Evolutionary conservation across 2,797 vertebrate genomes (phyloP).

Genomic region (Graptemys geographica): DNA sequence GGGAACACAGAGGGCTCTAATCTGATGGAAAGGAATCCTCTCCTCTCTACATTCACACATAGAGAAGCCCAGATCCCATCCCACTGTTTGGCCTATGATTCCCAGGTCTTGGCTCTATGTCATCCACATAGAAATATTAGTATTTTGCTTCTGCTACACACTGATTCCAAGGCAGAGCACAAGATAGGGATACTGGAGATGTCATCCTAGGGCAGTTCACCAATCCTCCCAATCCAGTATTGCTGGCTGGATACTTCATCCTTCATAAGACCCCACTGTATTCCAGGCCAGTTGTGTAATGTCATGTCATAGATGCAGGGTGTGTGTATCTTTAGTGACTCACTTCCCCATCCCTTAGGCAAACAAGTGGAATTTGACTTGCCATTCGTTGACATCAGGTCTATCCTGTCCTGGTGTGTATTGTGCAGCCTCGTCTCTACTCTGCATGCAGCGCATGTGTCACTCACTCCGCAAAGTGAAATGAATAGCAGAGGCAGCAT

Average conservation of each 20-base stretch:
- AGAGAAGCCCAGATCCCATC: conserved; percentile 24
- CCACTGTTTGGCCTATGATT: neutral
- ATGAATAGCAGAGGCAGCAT: neutral
- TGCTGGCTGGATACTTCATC: neutral
- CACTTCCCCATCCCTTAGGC: neutral
- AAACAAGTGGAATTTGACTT: neutral
- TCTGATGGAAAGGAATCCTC: conserved; percentile 45
- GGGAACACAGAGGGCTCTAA: neutral
- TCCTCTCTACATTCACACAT: neutral
- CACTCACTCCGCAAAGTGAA: neutral
- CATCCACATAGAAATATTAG: neutral
- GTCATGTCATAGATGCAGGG: accelerated
- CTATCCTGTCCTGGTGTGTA: neutral
- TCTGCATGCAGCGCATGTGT: neutral
- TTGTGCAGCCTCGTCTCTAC: conserved; percentile 13
- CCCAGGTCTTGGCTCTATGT: neutral
- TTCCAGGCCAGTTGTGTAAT: neutral
- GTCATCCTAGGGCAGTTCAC: neutral
- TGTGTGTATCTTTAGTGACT: neutral
- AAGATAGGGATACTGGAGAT: accelerated
- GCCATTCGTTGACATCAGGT: neutral
- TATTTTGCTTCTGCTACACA: neutral
- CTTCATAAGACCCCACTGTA: neutral
- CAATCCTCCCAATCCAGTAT: neutral
- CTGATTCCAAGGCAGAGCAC: accelerated